Conservation (phyloP, 1,140 invertebrate species). For the Pseudomyrmex dendroicus region DNA sequence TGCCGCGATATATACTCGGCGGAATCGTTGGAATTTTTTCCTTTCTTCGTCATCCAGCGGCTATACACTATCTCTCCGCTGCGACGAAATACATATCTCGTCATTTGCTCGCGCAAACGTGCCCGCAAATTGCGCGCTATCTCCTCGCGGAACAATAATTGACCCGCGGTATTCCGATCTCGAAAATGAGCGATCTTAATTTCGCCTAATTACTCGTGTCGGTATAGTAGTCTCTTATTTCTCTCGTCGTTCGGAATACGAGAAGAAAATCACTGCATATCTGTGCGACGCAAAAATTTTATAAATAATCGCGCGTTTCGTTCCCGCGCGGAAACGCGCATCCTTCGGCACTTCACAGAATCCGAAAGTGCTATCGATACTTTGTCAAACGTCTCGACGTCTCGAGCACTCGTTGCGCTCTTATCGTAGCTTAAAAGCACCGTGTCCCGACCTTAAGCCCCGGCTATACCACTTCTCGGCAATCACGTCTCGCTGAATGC, state of each 20-base stretch:
- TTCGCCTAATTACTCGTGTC: slow-evolving; percentile 26
- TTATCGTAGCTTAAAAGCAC: slow-evolving; percentile 68
- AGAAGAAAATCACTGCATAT: background rate
- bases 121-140: slow-evolving; percentile 33
- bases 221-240: too few relatives aligned
- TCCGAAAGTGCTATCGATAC: slow-evolving; percentile 48
- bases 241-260: background rate
- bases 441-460: slow-evolving; percentile 28
- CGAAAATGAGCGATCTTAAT: slow-evolving; percentile 42
- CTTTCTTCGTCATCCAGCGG: slow-evolving; percentile 25
- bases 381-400: slow-evolving; percentile 32
- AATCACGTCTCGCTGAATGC: slow-evolving; percentile 66
- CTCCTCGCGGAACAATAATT: slow-evolving; percentile 25
- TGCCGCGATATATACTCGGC: slow-evolving; percentile 19
- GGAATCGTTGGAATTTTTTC: slow-evolving; percentile 13
- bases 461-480: slow-evolving; percentile 41
- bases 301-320: background rate
- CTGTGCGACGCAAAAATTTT: background rate
- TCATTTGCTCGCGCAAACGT: slow-evolving; percentile 1
- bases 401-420: slow-evolving; percentile 28
- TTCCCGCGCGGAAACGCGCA: background rate
- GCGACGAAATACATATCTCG: background rate
- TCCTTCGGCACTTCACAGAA: slow-evolving; percentile 23
- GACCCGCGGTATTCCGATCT: background rate
- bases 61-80: background rate